Evolutionary conservation across 2,888 invertebrate genomes (phyloP).

Genomic region (Pseudococcus longispinus): DNA sequence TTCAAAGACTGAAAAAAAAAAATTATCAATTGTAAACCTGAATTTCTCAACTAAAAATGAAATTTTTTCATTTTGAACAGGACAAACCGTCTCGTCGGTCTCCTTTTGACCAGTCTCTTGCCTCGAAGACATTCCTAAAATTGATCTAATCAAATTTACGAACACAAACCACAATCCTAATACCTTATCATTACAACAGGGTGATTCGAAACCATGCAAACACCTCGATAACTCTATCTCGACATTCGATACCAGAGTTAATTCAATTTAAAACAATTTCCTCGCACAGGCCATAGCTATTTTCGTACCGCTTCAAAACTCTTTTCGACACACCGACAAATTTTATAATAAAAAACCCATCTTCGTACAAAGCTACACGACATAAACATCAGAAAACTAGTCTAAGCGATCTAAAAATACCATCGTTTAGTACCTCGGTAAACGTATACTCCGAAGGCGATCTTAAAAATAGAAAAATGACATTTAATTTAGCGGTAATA

Average conservation of each 20-base stretch:
- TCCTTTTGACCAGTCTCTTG: too few species aligned
- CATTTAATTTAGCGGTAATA: constrained; percentile 42
- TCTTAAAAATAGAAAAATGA: constrained; percentile 44
- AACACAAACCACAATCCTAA: too few species aligned
- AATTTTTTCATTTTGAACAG: too few species aligned
- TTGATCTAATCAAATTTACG: too few species aligned
- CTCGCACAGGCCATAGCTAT: neutral
- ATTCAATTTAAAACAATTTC: neutral
- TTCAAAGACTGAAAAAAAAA: too few species aligned
- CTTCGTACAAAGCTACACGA: neutral
- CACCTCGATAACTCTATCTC: neutral
- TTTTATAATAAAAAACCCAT: neutral
- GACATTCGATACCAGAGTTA: neutral
- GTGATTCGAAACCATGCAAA: neutral
- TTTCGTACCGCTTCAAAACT: neutral
- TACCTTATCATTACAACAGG: neutral
- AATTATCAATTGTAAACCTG: too few species aligned
- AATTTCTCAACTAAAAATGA: too few species aligned
- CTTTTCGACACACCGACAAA: neutral
- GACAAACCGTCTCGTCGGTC: too few species aligned
- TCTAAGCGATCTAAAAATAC: constrained; percentile 34
- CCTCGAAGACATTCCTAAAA: too few species aligned
- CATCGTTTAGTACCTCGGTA: neutral
- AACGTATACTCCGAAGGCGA: neutral
- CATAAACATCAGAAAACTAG: constrained; percentile 29